Evolutionary conservation across 2,888 invertebrate genomes (phyloP), one percentile per base, ranked within the genome.

Genomic region (Listrodromus nycthemerus): DNA sequence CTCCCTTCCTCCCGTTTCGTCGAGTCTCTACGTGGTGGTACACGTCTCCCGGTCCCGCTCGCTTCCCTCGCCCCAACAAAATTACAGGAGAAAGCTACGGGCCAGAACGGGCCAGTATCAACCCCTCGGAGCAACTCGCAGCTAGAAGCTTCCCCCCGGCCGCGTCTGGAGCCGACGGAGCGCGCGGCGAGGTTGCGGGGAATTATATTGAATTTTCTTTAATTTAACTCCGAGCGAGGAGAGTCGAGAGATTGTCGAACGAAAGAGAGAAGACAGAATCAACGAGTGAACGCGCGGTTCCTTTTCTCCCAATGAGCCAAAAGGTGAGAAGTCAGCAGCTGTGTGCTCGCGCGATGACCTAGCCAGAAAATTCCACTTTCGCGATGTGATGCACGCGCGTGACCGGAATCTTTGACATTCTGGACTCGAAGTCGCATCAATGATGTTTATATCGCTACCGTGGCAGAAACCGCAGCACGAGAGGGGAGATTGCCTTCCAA

Each of bases 151-250:
- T 19, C 69, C 69, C 41, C 48, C 10, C 37, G 16, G 30, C 19
- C 69, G 65, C 27, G 65, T 61, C 61, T 79, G 55, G 58, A 66
- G 65, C n/a, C 41, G 37, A n/a, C 70, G 65, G 10, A 21, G 8
- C 45, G 41, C 61, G 37, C 27, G 21, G 24, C 55, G 8, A 75
- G 67, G 67, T 52, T 30, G 66, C 65, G 79, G 71, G 80, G 82
- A 88, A 88, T 91, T 91, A 91, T 90, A 91, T 90, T 88, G 89
- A 88, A 89, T 89, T 89, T 90, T 87, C 88, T 89, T 89, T 88
- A 88, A 88, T 90, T 90, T 82, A 85, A 82, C 67, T 67, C 50
- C 66, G 50, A 61, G 65, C 13, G 50, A 67, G 50, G 66, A 67
- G 41, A 61, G 16, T 13, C 66, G 37, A 37, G 71, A 58, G 45